Conservation (phyloP, 2,797 vertebrate genomes). For the Coendou prehensilis region DNA sequence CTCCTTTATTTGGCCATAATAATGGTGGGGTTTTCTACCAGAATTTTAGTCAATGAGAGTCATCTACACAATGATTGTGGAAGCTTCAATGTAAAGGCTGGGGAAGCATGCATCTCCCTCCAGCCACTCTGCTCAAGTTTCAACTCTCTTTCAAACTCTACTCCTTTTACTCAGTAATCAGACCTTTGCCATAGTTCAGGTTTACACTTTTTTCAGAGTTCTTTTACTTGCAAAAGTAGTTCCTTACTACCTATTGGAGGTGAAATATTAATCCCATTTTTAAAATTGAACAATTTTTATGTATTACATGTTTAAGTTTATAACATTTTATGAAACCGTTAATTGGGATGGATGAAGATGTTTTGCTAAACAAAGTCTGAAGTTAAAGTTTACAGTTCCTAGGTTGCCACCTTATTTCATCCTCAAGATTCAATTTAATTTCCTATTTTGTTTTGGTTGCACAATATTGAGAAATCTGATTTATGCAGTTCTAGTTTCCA, state of each 20-base stretch:
- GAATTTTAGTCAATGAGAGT: neutral
- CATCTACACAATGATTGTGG: neutral
- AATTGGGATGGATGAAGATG: conserved; percentile 53
- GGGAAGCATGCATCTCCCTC: neutral
- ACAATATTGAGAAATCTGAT: conserved; percentile 54
- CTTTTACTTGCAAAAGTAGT: neutral
- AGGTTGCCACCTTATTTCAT: conserved; percentile 47
- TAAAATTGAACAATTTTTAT: conserved; percentile 11
- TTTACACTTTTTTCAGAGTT: conserved; percentile 1
- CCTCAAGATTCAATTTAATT: conserved; percentile 27
- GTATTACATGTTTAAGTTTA: neutral
- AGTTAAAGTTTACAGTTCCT: conserved; percentile 50
- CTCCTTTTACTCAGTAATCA: neutral
- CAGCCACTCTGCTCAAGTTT: neutral
- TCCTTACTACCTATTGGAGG: neutral
- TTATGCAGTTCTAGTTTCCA: conserved; percentile 51
- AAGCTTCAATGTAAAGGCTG: neutral
- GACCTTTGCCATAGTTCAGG: neutral
- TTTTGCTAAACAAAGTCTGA: conserved; percentile 64
- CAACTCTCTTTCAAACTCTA: neutral
- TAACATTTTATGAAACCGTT: conserved; percentile 31
- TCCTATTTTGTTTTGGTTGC: conserved; percentile 54
- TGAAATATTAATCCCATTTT: conserved; percentile 40
- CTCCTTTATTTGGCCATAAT: neutral
- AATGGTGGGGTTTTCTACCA: neutral